Percentiles rank a stretch among this genome's conserved stretches.
These are phyloP conservation scores for Radopholus similis DNA, from an alignment of 1,140 invertebrate species.

Conservation along the genomic window DNA sequence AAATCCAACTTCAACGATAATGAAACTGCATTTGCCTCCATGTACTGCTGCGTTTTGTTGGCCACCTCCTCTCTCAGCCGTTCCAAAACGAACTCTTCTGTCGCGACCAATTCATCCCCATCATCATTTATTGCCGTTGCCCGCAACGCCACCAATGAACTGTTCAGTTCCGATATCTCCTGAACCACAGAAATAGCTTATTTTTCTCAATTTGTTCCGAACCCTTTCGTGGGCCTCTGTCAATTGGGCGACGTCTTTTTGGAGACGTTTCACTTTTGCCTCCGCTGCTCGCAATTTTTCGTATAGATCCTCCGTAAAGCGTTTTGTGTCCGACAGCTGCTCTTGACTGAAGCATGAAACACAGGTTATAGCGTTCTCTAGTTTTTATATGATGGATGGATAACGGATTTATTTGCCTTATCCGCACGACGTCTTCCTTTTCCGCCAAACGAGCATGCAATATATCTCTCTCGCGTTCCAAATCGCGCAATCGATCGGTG, in stretches of 20 bases:
- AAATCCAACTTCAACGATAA: too few species aligned
- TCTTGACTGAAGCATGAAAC: conserved; percentile 10
- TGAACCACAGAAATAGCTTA: conserved; percentile 11
- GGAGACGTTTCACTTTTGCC: background rate
- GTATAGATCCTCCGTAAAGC: conserved; percentile 25
- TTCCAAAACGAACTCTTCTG: background rate
- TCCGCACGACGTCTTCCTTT: conserved; percentile 20
- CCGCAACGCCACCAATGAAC: background rate
- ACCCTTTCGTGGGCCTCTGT: conserved; percentile 14
- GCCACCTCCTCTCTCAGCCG: background rate
- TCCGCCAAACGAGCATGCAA: conserved; percentile 23
- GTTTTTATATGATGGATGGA: background rate
- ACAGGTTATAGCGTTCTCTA: background rate
- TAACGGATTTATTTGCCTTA: background rate
- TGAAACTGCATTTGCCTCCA: background rate
- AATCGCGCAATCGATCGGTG: conserved; percentile 29
- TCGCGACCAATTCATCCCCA: background rate
- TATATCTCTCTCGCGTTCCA: conserved; percentile 28
- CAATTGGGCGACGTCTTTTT: conserved; percentile 22
- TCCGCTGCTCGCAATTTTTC: conserved; percentile 24
- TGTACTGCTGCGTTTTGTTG: conserved; percentile 8
- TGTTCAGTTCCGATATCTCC: conserved; percentile 18
- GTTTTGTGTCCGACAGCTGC: conserved; percentile 13
- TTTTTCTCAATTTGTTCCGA: too few species aligned
- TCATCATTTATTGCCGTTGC: background rate